A percentile compares a stretch with the other conserved stretches of the same genome.
Conservation (phyloP, 2,797 vertebrate genomes). For the Pseudochirops cupreus region DNA sequence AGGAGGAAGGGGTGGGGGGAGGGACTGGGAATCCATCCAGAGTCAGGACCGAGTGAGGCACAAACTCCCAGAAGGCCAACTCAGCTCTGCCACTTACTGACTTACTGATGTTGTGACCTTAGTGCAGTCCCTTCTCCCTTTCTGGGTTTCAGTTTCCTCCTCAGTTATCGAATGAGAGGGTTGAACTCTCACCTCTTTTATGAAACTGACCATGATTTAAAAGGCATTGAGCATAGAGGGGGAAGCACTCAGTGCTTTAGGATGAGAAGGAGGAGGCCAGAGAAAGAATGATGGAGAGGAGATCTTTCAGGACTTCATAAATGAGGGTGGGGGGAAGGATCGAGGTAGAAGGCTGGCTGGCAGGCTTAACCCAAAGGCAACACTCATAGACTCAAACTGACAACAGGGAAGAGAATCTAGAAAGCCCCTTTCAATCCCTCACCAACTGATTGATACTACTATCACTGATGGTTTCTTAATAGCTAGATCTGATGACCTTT, state of each 20-base stretch:
- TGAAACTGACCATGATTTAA: not conserved
- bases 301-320: not conserved
- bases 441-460: not conserved
- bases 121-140: not conserved
- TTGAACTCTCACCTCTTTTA: not conserved
- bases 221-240: not conserved
- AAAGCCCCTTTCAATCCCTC: constrained; percentile 16
- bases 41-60: not conserved
- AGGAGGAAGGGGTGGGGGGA: not conserved
- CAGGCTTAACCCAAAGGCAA: not conserved
- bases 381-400: not conserved
- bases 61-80: not conserved
- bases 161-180: constrained; percentile 12
- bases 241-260: not conserved
- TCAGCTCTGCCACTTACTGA: constrained; percentile 35
- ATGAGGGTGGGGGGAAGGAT: not conserved
- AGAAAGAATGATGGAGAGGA: not conserved
- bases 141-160: not conserved
- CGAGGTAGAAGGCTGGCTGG: not conserved
- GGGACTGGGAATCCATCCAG: not conserved
- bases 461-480: not conserved
- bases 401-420: constrained; percentile 37
- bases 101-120: constrained; percentile 17
- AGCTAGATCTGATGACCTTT: not conserved
- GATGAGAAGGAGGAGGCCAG: not conserved